Evolutionary conservation across 2,113 vertebrate species (phyloP).

Genomic region (Cichladusa arquata): DNA sequence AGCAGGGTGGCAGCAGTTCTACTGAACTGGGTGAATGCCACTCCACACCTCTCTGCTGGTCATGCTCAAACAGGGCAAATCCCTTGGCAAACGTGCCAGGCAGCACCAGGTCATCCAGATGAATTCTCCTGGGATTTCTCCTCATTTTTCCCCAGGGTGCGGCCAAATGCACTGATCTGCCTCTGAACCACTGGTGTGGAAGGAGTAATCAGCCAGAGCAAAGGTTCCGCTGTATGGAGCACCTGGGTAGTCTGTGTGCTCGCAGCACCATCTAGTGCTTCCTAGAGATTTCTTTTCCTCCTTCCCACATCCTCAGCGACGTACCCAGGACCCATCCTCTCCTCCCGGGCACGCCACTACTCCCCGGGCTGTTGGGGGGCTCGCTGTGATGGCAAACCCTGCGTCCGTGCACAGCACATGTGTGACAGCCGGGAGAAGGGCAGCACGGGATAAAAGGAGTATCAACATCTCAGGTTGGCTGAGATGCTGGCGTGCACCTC

Average conservation of each 20-base stretch:
- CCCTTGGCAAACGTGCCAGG: rapidly evolving
- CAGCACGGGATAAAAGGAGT: neutral
- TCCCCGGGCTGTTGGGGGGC: rapidly evolving
- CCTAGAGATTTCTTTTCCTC: neutral
- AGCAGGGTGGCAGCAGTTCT: neutral
- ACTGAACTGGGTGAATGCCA: neutral
- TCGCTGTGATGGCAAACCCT: rapidly evolving
- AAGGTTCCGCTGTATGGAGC: rapidly evolving
- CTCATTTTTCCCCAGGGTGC: neutral
- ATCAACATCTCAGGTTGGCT: no score
- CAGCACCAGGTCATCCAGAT: neutral
- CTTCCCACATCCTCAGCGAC: rapidly evolving
- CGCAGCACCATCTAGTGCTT: slow-evolving; percentile 70
- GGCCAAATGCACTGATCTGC: neutral
- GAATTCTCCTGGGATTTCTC: neutral
- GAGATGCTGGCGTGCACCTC: neutral
- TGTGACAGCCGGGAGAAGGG: neutral
- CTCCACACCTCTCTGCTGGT: neutral
- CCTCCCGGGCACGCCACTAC: rapidly evolving
- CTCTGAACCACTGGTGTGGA: neutral
- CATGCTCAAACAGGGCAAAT: neutral
- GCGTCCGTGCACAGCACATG: rapidly evolving
- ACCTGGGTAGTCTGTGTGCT: neutral
- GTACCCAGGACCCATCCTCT: no score
- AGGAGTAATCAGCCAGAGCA: rapidly evolving